phyloP scores from a whole-genome alignment of 2,888 invertebrate species.

The Drosophila eohydei region DNA sequence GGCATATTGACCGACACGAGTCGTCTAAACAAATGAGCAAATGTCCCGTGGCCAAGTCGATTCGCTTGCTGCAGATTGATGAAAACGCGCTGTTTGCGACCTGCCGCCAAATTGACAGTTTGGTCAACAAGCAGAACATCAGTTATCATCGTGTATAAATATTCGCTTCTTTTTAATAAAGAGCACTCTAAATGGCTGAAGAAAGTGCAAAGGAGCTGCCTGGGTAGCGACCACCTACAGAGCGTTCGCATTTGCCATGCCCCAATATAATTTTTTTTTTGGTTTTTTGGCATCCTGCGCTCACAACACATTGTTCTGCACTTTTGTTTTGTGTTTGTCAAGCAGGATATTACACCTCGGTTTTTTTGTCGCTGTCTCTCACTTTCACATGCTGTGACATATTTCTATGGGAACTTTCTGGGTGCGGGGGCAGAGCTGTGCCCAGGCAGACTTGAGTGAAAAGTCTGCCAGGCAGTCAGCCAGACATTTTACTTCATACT shows the following conservation, averaged over 20 bases:
- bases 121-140: slow-evolving; percentile 21
- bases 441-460: slow-evolving; percentile 48
- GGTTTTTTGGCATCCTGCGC: slow-evolving; percentile 31
- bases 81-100: neutral
- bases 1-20: slow-evolving; percentile 25
- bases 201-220: slow-evolving; percentile 47
- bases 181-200: slow-evolving; percentile 37
- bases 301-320: slow-evolving; percentile 37
- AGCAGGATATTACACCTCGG: slow-evolving; percentile 78
- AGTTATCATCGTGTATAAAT: neutral
- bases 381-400: slow-evolving; percentile 80
- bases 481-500: slow-evolving; percentile 50
- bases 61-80: neutral
- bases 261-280: slow-evolving; percentile 17
- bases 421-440: neutral
- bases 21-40: slow-evolving; percentile 3
- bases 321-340: slow-evolving; percentile 46
- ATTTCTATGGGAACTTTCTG: slow-evolving; percentile 60
- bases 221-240: slow-evolving; percentile 47
- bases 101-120: slow-evolving; percentile 12
- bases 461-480: slow-evolving; percentile 52
- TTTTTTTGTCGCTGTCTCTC: slow-evolving; percentile 73
- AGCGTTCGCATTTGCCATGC: slow-evolving; percentile 40
- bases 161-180: slow-evolving; percentile 58
- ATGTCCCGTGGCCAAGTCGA: neutral